A percentile compares a stretch with the other conserved stretches of the same genome.
Evolutionary conservation across 2,888 invertebrate genomes (phyloP).

Genomic region (Malthinus seriepunctatus): DNA sequence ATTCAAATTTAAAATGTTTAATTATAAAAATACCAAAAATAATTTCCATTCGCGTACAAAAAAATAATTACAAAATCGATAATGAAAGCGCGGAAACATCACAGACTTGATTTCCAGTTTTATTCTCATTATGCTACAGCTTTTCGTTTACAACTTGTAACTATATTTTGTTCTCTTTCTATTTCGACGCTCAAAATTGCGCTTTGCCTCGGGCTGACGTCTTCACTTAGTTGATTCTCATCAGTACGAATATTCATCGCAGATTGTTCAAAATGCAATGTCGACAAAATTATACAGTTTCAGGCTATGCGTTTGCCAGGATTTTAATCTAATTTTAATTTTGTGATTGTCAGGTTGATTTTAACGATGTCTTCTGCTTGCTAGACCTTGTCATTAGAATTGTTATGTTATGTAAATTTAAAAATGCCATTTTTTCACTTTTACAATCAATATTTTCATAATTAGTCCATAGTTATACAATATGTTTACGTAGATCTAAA

Average conservation of each 20-base stretch:
- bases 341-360: conserved; percentile 32
- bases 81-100: conserved; percentile 31
- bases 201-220: conserved; percentile 21
- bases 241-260: conserved; percentile 32
- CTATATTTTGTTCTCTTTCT: conserved; percentile 18
- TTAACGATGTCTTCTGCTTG: conserved; percentile 33
- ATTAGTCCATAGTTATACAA: no score
- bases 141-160: conserved; percentile 15
- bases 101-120: conserved; percentile 34
- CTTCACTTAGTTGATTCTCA: conserved; percentile 30
- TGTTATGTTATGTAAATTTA: conserved; percentile 2
- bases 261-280: conserved; percentile 33
- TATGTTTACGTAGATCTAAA: no score
- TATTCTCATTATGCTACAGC: conserved; percentile 30
- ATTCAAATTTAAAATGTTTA: not conserved
- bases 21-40: conserved; percentile 7
- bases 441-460: no score
- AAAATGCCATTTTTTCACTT: not conserved
- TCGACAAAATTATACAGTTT: conserved; percentile 34
- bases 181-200: conserved; percentile 13
- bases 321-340: conserved; percentile 31
- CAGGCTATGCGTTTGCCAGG: conserved; percentile 27
- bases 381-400: conserved; percentile 7
- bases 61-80: conserved; percentile 33
- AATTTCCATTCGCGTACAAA: conserved; percentile 18